Evolutionary conservation across 2,888 invertebrate genomes (phyloP), one percentile per base, ranked within the genome.

Genomic region (Adineta ricciae): DNA sequence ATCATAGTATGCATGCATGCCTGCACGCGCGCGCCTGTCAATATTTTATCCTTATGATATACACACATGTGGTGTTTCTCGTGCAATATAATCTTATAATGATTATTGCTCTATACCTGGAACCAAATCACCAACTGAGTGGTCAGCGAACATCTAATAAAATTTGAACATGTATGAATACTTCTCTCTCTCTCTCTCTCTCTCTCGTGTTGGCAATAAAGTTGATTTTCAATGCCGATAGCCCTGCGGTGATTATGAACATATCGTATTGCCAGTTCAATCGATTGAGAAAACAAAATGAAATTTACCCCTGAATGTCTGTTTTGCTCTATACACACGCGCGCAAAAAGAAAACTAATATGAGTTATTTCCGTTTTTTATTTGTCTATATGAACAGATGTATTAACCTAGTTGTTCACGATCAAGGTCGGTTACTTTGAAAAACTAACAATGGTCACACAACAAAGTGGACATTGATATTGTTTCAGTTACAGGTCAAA

Each of bases 341-440:
- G 32, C 8, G 32, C 64, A 64, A 64, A 54, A 64, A 64, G 64
- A 64, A 64, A 64, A 36, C 64, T 64, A 64, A 64, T 64, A 64
- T 16, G 32, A 64, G 7, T 64, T 64, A 64, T 64, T 64, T 64
- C 64, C 64, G 64, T 64, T 64, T 64, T 5, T 32, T 64, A 32
- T 64, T 64, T 64, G 64, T 64, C 64, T 64, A 32, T 27, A 32
- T 36, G 64, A 32, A 32, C 64, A 64, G 64, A 64, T 64, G 64
- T 64, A 64, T 64, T 64, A 64, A 19, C 19, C 64, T 32, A 64
- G 32, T 64, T 64, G 32, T 36, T 19, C 11, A 64, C 32, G 64
- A 64, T 64, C 64, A 64, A 64, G 64, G 64, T 64, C 64, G 64
- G 64, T 64, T 64, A 64, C 64, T 64, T 64, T 64, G 7, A 64